These are phyloP conservation scores for Alouatta palliata DNA, from an alignment of 2,113 vertebrate species.

Conservation along the genomic window DNA sequence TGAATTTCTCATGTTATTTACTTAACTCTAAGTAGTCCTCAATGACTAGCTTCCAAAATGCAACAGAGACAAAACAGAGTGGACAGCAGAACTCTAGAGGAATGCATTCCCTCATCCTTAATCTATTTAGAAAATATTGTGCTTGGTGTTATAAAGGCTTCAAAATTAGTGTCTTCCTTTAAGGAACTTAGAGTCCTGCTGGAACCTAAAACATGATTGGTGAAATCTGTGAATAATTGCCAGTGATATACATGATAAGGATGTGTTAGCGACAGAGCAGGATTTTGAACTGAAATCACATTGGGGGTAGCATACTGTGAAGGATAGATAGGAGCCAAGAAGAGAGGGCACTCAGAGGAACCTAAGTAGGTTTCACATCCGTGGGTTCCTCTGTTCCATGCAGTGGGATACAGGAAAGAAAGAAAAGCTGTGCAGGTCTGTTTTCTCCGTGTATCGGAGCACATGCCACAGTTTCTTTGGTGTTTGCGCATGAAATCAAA, in stretches of 20 bases:
- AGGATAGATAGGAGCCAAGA: not conserved
- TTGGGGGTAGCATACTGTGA: fast-evolving
- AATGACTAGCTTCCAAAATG: not conserved
- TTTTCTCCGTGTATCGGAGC: not conserved
- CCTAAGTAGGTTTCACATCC: fast-evolving
- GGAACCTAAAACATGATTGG: not conserved
- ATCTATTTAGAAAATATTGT: not conserved
- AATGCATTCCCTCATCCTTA: not conserved
- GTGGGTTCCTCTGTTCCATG: too few relatives aligned
- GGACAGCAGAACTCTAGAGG: not conserved
- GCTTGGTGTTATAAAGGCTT: not conserved
- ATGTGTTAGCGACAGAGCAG: not conserved
- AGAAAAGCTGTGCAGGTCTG: not conserved
- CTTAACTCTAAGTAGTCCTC: not conserved
- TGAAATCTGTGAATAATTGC: not conserved
- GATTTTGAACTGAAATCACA: not conserved
- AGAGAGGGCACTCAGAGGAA: not conserved
- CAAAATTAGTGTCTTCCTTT: too few relatives aligned
- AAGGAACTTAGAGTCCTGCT: too few relatives aligned
- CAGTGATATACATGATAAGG: fast-evolving
- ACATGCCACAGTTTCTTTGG: not conserved
- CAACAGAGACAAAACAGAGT: too few relatives aligned
- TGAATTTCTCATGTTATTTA: not conserved
- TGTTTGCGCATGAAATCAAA: not conserved
- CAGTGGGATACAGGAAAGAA: not conserved